A percentile compares a stretch with the other conserved stretches of the same genome.
Conservation (phyloP, 1,140 invertebrate species). For the Camponotus floridanus region DNA sequence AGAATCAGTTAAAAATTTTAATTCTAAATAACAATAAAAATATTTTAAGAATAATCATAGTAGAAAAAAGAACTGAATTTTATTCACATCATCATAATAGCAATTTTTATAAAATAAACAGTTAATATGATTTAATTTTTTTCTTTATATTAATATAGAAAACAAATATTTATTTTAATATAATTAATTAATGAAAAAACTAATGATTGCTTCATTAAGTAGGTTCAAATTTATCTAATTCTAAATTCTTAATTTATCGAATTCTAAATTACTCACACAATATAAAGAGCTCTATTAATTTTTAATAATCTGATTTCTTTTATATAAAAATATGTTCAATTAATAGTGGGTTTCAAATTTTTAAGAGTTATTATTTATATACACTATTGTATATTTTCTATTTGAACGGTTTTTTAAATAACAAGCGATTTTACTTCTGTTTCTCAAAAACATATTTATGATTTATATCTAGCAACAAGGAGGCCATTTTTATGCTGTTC, state of each 20-base stretch:
- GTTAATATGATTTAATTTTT: neutral
- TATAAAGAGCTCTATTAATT: neutral
- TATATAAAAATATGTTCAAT: neutral
- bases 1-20: no score
- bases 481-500: neutral
- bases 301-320: neutral
- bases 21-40: neutral
- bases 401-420: neutral
- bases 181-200: neutral
- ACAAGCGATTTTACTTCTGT: neutral
- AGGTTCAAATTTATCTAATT: neutral
- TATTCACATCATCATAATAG: neutral
- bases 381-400: neutral
- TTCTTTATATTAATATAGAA: neutral
- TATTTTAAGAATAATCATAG: neutral
- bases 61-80: neutral
- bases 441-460: neutral
- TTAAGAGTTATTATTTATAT: neutral
- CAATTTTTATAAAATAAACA: conserved; percentile 8
- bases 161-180: neutral
- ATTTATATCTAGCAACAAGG: neutral
- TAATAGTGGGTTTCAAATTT: neutral
- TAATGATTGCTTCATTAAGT: neutral
- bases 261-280: neutral
- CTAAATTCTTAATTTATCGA: neutral